A percentile compares a stretch with the other conserved stretches of the same genome.
phyloP scores from a whole-genome alignment of 1,140 invertebrate species.

The Heterodera schachtii region DNA sequence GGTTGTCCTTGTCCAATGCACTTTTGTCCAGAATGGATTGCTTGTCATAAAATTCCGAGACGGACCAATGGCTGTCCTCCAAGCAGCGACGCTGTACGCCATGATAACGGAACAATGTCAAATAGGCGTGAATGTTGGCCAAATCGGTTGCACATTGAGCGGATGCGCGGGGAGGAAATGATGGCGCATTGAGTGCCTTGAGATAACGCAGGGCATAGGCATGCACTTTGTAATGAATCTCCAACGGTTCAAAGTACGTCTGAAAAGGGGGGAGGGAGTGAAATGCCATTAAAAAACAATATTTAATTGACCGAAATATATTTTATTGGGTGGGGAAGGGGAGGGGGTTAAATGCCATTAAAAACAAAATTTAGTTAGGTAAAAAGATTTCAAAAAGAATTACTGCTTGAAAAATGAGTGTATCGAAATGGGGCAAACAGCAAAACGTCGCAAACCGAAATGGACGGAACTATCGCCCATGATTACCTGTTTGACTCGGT shows the following conservation, averaged over 20 bases:
- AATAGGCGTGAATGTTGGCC: constrained; percentile 22
- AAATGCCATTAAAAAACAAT: not conserved
- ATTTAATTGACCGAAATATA: too few relatives aligned
- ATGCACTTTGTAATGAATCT: constrained; percentile 51
- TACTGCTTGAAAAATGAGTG: too few relatives aligned
- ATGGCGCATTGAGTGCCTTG: not conserved
- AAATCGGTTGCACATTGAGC: constrained; percentile 7
- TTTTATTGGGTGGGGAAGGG: too few relatives aligned
- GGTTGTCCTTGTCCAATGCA: not conserved
- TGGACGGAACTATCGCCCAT: too few relatives aligned
- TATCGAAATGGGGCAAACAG: not conserved
- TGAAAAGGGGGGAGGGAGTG: not conserved
- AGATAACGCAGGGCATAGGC: constrained; percentile 28
- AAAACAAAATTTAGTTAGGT: too few relatives aligned
- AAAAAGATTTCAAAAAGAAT: too few relatives aligned
- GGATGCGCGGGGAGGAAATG: not conserved
- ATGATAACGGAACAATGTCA: constrained; percentile 21
- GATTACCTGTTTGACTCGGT: constrained; percentile 40
- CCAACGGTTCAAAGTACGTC: constrained; percentile 38
- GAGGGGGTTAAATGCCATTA: too few relatives aligned
- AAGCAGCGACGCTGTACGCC: constrained; percentile 17
- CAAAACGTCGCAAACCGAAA: not conserved
- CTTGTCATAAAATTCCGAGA: not conserved
- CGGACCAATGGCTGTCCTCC: not conserved
- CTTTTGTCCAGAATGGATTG: not conserved